These are phyloP conservation scores for Lapara coniferarum DNA, from an alignment of 2,888 invertebrate genomes.

Conservation along the genomic window DNA sequence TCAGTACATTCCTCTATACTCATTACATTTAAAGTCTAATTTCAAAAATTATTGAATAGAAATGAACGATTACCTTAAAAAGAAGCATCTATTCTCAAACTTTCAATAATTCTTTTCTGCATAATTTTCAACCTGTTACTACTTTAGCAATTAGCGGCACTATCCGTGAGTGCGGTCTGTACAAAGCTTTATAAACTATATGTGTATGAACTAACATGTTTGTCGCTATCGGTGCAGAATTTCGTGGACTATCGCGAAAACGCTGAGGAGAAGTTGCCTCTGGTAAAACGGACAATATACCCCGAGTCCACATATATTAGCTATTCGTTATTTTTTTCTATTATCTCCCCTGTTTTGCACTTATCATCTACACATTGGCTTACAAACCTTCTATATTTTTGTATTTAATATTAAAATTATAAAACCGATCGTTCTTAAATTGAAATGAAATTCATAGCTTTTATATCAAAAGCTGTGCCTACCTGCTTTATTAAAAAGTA, in stretches of 20 bases:
- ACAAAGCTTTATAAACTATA: conserved; percentile 45
- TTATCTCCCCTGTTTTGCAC: conserved; percentile 41
- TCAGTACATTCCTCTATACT: too few species aligned
- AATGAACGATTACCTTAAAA: background rate
- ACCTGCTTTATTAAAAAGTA: too few species aligned
- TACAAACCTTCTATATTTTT: background rate
- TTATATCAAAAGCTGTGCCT: too few species aligned
- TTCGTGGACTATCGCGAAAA: conserved; percentile 95
- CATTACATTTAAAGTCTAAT: background rate
- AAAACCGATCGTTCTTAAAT: too few species aligned
- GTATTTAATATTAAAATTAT: background rate
- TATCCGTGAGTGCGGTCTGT: conserved; percentile 27
- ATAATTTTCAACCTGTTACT: conserved; percentile 2
- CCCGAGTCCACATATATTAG: conserved; percentile 74
- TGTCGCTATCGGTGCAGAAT: conserved; percentile 85
- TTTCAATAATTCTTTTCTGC: background rate
- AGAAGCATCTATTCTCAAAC: background rate
- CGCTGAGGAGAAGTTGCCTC: conserved; percentile 95
- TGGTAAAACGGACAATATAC: conserved; percentile 87
- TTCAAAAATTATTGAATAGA: background rate
- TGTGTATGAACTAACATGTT: conserved; percentile 71
- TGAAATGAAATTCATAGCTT: too few species aligned
- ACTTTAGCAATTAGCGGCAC: conserved; percentile 7
- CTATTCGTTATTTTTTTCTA: conserved; percentile 48
- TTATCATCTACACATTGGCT: conserved; percentile 36